Evolutionary conservation across 2,113 vertebrate genomes (phyloP).

Genomic region (Scatophagus argus): DNA sequence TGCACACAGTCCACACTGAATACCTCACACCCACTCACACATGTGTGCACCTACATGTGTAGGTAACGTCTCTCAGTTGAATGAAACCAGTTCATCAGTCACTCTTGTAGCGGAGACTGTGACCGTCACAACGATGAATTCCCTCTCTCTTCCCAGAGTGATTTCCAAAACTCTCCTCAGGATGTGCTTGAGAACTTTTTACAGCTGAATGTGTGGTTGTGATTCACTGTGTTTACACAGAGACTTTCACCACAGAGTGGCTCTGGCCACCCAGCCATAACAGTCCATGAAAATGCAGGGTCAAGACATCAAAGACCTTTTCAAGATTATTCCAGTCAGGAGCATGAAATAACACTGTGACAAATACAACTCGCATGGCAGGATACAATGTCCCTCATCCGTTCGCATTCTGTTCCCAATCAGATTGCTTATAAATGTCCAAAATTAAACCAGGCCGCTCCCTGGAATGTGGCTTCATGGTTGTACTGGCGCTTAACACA

Average conservation of each 20-base stretch:
- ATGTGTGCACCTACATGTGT: not conserved
- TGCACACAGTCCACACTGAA: conserved; percentile 27
- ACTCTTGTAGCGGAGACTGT: not conserved
- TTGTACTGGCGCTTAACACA: conserved; percentile 52
- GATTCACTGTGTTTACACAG: conserved; percentile 66
- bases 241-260: conserved; percentile 54
- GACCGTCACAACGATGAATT: conserved; percentile 2
- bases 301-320: conserved; percentile 71
- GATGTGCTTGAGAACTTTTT: conserved; percentile 21
- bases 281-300: conserved; percentile 58
- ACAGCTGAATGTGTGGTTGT: conserved; percentile 57
- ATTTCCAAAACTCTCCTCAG: conserved; percentile 8
- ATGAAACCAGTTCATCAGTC: not conserved
- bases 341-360: conserved; percentile 81
- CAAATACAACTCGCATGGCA: conserved; percentile 72
- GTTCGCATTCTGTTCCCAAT: conserved; percentile 66
- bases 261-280: conserved; percentile 64
- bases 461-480: conserved; percentile 60
- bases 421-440: conserved; percentile 64
- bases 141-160: conserved; percentile 30
- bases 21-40: conserved; percentile 49
- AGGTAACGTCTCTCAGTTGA: not conserved
- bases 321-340: conserved; percentile 68
- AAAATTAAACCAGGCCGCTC: conserved; percentile 72
- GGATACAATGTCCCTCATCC: conserved; percentile 65